Percentiles rank a stretch among this genome's conserved stretches.
Evolutionary conservation across 2,888 invertebrate species (phyloP).

Genomic region (Subacronicta megacephala): DNA sequence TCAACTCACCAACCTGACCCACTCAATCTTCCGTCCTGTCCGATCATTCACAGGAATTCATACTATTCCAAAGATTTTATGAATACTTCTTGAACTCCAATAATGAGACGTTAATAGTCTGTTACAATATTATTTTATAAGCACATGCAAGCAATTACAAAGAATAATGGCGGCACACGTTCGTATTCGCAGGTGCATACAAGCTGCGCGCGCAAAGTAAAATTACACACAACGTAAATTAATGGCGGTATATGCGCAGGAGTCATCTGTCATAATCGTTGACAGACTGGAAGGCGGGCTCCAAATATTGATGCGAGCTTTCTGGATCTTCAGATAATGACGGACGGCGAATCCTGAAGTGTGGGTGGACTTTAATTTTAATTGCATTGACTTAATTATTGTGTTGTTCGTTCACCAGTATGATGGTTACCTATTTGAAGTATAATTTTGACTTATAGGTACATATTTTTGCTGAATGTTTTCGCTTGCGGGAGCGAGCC

Average conservation of each 20-base stretch:
- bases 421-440: neutral
- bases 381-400: conserved; percentile 4
- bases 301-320: conserved; percentile 8
- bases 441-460: conserved; percentile 1
- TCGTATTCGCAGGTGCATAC: conserved; percentile 73
- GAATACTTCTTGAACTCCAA: conserved; percentile 33
- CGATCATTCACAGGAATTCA: conserved; percentile 11
- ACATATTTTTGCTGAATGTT: no score
- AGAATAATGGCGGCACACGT: conserved; percentile 62
- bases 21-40: conserved; percentile 2
- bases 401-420: neutral
- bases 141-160: conserved; percentile 66
- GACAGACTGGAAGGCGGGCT: conserved; percentile 31
- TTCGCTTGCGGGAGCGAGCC: no score
- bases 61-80: conserved; percentile 36
- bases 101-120: conserved; percentile 54
- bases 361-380: conserved; percentile 2
- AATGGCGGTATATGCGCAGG: conserved; percentile 37
- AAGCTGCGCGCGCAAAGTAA: conserved; percentile 66
- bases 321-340: conserved; percentile 13
- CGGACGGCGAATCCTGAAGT: neutral
- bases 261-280: conserved; percentile 53
- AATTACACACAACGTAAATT: conserved; percentile 61
- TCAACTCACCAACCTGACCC: conserved; percentile 5
- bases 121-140: conserved; percentile 55